These are phyloP conservation scores for Eupithecia inturbata DNA, from an alignment of 2,888 invertebrate species.

Conservation along the genomic window DNA sequence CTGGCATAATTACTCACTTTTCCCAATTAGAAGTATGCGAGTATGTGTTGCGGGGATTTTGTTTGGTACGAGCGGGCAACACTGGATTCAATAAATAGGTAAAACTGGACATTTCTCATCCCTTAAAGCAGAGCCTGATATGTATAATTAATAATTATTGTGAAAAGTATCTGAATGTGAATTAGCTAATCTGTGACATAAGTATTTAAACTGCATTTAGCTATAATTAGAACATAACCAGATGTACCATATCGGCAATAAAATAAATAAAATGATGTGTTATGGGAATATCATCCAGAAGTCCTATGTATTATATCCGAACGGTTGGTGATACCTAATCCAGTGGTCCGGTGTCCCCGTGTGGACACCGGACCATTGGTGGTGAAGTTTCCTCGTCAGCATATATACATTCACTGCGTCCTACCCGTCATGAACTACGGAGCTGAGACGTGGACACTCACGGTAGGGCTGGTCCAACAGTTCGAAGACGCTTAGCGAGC, in stretches of 20 bases:
- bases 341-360: neutral
- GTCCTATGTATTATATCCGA: neutral
- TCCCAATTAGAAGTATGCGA: slow-evolving; percentile 54
- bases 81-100: neutral
- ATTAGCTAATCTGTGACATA: too few species aligned
- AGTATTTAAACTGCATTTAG: too few species aligned
- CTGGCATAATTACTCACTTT: slow-evolving; percentile 55
- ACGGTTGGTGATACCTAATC: neutral
- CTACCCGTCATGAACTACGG: too few species aligned
- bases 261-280: too few species aligned
- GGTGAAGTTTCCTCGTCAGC: neutral
- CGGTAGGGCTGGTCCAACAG: too few species aligned
- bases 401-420: neutral
- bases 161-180: too few species aligned
- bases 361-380: too few species aligned
- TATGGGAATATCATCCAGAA: neutral
- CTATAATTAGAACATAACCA: too few species aligned
- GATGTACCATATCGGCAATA: too few species aligned
- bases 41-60: slow-evolving; percentile 27
- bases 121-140: neutral
- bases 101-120: neutral
- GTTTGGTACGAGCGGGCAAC: neutral
- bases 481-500: too few species aligned
- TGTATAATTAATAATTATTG: too few species aligned
- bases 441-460: too few species aligned